Evolutionary conservation across 2,888 invertebrate genomes (phyloP), one percentile per base, ranked within the genome.

Genomic region (Seira sanloemensis): DNA sequence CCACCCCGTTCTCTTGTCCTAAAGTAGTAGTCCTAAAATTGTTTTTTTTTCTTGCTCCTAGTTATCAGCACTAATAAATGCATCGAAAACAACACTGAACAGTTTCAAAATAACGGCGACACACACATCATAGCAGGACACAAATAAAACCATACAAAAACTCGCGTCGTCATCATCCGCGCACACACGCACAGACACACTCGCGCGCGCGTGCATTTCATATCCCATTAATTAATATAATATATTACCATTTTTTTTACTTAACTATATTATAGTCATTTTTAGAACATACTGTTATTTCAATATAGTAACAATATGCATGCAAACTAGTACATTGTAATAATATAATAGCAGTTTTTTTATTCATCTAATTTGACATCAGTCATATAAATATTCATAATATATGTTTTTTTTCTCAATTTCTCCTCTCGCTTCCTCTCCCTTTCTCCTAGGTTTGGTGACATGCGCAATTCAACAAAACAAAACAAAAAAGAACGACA

Each of bases 71-170:
- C 78, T 84, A 84, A 84, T 84, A 84, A 84, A 84, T 84, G 84
- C 84, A 84, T 84, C 84, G 71, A 84, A 79, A 78, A 75, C 84
- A 84, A 84, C 84, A 84, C 84, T 78, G 84, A 84, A 84, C 84
- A 84, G 84, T 84, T 84, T 75, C 71, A 65, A 74, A 72, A 76
- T 65, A 74, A 78, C 75, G 78, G 2, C n/a, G 58, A 58, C 37
- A 12, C 4, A 4, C 5, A 18, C 58, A n/a, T 9, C 58, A 58
- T 58, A 9, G 58, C 4, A 37, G 37, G 37, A 37, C 58, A 58
- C n/a, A 7, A 18, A 46, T 75, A 62, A 71, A 68, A 75, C 72
- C 78, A 46, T 69, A 78, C 67, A 58, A 58, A 58, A 58, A 37
- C 7, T 58, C 58, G n/a, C 7, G 58, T 58, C 58, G n/a, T 58